Percentiles rank a stretch among this genome's conserved stretches.
Evolutionary conservation across 2,113 vertebrate genomes (phyloP).

Genomic region (Lota lota): DNA sequence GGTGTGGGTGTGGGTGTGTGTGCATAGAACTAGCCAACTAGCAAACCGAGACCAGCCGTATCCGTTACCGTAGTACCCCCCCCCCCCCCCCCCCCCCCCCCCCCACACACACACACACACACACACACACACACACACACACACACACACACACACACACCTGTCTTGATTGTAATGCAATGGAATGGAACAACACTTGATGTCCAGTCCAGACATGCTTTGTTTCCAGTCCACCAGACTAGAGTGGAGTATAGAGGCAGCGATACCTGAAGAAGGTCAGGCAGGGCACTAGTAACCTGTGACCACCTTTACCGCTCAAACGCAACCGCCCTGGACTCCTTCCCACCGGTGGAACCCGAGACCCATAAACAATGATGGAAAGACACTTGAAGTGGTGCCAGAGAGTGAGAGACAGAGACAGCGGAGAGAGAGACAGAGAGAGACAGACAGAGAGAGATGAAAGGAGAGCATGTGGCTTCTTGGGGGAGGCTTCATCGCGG

Average conservation of each 20-base stretch:
- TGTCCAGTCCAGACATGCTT: too few species aligned
- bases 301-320: slow-evolving; percentile 25
- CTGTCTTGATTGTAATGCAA: too few species aligned
- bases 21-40: too few species aligned
- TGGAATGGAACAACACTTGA: too few species aligned
- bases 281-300: slow-evolving; percentile 34
- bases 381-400: slow-evolving; percentile 26
- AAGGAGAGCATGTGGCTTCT: slow-evolving; percentile 6
- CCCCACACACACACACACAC: too few species aligned
- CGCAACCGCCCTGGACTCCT: slow-evolving; percentile 10
- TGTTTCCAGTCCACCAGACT: too few species aligned
- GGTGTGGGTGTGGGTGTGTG: too few species aligned
- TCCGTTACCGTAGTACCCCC: too few species aligned
- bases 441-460: background rate
- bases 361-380: slow-evolving; percentile 35
- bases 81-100: too few species aligned
- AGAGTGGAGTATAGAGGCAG: slow-evolving; percentile 9
- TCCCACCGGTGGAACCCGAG: background rate
- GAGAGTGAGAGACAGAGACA: slow-evolving; percentile 3
- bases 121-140: too few species aligned
- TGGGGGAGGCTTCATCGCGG: slow-evolving; percentile 10
- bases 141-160: too few species aligned
- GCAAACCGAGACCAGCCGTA: too few species aligned
- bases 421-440: background rate
- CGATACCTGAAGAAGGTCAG: slow-evolving; percentile 27